Conservation (phyloP, 2,797 vertebrate species). For the Acanthurus tractus region DNA sequence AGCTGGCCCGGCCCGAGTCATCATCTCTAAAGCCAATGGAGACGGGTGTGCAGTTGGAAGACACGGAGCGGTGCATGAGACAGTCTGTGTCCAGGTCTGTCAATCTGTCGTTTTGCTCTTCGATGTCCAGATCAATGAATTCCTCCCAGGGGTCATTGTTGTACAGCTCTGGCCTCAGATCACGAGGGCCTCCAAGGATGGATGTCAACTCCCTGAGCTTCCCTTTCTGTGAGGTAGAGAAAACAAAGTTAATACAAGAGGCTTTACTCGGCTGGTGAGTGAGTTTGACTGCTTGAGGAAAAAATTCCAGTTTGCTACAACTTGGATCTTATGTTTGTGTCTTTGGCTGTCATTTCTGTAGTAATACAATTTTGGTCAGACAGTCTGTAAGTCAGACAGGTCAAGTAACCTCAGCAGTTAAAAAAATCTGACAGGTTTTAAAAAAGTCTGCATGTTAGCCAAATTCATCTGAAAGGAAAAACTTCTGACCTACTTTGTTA, state of each 20-base stretch:
- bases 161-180: slow-evolving; percentile 89
- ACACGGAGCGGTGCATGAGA: slow-evolving; percentile 83
- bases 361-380: no score
- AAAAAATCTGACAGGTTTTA: background rate
- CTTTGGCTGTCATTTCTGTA: background rate
- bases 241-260: background rate
- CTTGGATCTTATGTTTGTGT: background rate
- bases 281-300: background rate
- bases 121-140: slow-evolving; percentile 95
- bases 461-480: background rate
- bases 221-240: slow-evolving; percentile 86
- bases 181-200: slow-evolving; percentile 89
- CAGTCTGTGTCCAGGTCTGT: slow-evolving; percentile 88
- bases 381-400: background rate
- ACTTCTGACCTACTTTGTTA: background rate
- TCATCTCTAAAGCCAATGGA: slow-evolving; percentile 88
- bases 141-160: slow-evolving; percentile 94
- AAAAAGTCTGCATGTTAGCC: background rate
- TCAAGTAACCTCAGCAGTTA: background rate
- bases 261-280: background rate
- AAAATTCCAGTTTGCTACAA: no score
- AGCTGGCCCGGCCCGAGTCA: slow-evolving; percentile 95
- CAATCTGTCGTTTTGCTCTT: slow-evolving; percentile 86
- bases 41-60: slow-evolving; percentile 78
- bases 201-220: slow-evolving; percentile 93